A percentile compares a stretch with the other conserved stretches of the same genome.
Evolutionary conservation across 2,797 vertebrate genomes (phyloP).

Genomic region (Anableps anableps): DNA sequence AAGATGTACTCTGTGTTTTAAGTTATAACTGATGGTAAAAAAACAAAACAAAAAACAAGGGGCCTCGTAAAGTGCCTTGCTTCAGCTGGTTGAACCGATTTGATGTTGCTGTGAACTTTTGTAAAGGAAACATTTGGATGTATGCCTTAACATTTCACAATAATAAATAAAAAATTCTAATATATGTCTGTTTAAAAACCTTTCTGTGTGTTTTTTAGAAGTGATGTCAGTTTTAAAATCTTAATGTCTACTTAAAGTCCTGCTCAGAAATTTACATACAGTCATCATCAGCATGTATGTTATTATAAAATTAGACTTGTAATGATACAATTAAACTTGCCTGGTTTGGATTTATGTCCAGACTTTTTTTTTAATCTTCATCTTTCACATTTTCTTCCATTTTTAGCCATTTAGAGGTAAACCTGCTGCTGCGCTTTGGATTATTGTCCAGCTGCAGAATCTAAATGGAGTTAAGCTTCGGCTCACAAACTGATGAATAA

Average conservation of each 20-base stretch:
- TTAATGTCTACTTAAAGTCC: neutral
- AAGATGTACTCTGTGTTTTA: slow-evolving; percentile 91
- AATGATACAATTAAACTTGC: no score
- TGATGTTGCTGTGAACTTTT: slow-evolving; percentile 83
- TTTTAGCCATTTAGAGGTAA: neutral
- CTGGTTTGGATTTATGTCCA: neutral
- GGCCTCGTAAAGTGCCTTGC: slow-evolving; percentile 79
- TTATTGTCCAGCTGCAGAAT: neutral
- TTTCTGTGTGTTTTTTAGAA: slow-evolving; percentile 13
- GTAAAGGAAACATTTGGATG: slow-evolving; percentile 78
- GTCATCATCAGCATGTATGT: no score
- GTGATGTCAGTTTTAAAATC: neutral
- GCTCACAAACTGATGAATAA: neutral
- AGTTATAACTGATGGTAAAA: slow-evolving; percentile 89
- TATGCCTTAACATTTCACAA: slow-evolving; percentile 84
- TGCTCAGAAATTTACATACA: no score
- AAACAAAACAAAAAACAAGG: slow-evolving; percentile 77
- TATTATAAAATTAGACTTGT: no score
- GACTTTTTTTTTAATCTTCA: no score
- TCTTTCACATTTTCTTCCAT: no score
- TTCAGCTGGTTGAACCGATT: slow-evolving; percentile 77
- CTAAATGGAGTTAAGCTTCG: neutral
- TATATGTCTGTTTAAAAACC: slow-evolving; percentile 77
- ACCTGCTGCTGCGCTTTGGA: neutral
- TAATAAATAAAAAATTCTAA: slow-evolving; percentile 82